Conservation (phyloP, 2,888 invertebrate genomes). For the Rhogogaster chlorosoma region DNA sequence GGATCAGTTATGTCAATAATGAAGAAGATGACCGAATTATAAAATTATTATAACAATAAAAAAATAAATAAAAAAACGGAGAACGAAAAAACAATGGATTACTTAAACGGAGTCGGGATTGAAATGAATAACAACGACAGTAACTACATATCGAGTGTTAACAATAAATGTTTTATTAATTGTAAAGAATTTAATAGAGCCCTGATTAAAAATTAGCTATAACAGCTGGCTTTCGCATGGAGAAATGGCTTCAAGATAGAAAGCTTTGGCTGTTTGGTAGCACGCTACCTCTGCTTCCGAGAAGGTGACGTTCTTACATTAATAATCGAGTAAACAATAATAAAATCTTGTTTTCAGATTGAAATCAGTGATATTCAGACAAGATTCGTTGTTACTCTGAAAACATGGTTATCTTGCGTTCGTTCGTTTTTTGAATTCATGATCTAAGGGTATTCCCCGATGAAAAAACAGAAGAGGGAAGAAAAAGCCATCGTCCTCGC, state of each 20-base stretch:
- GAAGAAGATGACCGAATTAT: neutral
- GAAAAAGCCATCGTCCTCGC: neutral
- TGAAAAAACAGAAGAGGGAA: neutral
- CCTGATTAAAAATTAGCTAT: neutral
- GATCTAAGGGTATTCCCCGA: neutral
- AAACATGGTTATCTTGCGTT: neutral
- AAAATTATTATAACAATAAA: neutral
- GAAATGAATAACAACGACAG: neutral
- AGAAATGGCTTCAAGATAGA: constrained; percentile 96
- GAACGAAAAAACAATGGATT: neutral
- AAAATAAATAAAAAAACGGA: neutral
- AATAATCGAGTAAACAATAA: constrained; percentile 20
- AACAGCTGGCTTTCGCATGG: constrained; percentile 82
- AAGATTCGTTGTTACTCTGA: neutral
- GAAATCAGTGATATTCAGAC: no score
- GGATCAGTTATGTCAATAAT: neutral
- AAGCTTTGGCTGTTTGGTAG: constrained; percentile 95
- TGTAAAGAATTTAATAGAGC: neutral
- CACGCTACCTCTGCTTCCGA: constrained; percentile 90
- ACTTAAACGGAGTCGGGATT: neutral
- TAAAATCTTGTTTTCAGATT: no score
- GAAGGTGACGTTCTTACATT: constrained; percentile 82
- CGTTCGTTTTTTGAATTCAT: neutral
- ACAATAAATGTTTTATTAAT: neutral
- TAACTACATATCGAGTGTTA: neutral